Evolutionary conservation across 2,888 invertebrate genomes (phyloP).

Genomic region (Dioctria linearis): DNA sequence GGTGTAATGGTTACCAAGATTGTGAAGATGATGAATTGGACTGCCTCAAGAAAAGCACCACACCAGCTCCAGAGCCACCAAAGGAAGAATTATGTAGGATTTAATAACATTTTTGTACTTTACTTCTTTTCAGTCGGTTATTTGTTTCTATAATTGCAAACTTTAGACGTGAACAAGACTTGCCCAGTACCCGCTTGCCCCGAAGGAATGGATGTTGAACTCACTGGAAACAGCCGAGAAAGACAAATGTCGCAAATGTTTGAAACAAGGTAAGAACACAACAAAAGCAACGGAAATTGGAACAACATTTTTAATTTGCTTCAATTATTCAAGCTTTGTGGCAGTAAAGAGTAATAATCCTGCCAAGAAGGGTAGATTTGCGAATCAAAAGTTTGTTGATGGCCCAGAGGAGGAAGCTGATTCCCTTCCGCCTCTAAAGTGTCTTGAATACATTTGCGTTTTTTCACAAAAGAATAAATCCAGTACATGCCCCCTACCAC

Average conservation of each 20-base stretch:
- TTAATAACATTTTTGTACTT: constrained; percentile 2
- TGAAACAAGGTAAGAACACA: constrained; percentile 62
- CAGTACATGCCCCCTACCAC: constrained; percentile 14
- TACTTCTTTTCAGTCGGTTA: neutral
- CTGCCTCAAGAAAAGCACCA: constrained; percentile 71
- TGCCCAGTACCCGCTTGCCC: constrained; percentile 73
- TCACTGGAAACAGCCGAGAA: constrained; percentile 66
- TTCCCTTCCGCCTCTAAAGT: neutral
- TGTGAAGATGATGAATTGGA: constrained; percentile 87
- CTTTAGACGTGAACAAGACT: constrained; percentile 63
- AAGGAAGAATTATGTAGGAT: neutral
- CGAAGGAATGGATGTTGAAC: constrained; percentile 72
- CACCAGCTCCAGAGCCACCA: constrained; percentile 57
- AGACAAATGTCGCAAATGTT: constrained; percentile 72
- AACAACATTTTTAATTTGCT: neutral
- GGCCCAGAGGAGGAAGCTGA: constrained; percentile 1
- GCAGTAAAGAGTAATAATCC: neutral
- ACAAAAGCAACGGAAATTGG: neutral
- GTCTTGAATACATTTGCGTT: constrained; percentile 52
- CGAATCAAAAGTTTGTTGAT: neutral
- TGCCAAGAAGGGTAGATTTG: neutral
- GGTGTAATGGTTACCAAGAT: constrained; percentile 88
- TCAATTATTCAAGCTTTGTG: neutral
- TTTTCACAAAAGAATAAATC: constrained; percentile 61
- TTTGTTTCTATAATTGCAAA: neutral